Evolutionary conservation across 2,797 vertebrate species (phyloP).

Genomic region (Allochrocebus solatus): DNA sequence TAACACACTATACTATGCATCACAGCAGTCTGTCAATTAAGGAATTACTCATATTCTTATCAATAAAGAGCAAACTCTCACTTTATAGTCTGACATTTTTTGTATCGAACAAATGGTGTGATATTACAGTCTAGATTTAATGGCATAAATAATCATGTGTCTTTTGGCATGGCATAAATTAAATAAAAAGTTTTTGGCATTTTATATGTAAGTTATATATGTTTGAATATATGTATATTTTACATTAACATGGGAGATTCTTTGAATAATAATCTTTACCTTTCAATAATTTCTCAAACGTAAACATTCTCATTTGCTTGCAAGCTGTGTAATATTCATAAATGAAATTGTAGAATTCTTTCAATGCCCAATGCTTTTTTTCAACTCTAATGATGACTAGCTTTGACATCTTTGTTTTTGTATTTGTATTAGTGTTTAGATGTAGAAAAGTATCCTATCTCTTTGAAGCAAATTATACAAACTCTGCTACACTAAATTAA

Average conservation of each 20-base stretch:
- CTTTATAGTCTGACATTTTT: constrained; percentile 78
- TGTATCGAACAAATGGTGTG: constrained; percentile 74
- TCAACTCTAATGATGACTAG: constrained; percentile 49
- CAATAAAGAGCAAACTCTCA: constrained; percentile 80
- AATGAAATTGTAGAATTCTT: constrained; percentile 79
- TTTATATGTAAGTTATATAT: background rate
- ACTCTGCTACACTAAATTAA: constrained; percentile 47
- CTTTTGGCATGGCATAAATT: constrained; percentile 65
- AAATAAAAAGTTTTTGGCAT: background rate
- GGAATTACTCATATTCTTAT: constrained; percentile 79
- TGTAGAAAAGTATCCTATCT: constrained; percentile 69
- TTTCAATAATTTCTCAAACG: constrained; percentile 77
- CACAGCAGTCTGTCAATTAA: constrained; percentile 80
- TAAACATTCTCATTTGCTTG: constrained; percentile 79
- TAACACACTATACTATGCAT: constrained; percentile 79
- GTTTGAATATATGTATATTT: background rate
- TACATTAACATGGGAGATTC: background rate
- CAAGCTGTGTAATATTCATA: constrained; percentile 79
- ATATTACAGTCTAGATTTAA: constrained; percentile 77
- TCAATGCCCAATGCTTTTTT: constrained; percentile 52
- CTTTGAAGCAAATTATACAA: constrained; percentile 77
- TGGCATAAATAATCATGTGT: constrained; percentile 76
- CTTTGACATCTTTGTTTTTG: background rate
- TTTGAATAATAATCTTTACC: constrained; percentile 76
- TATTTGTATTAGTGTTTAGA: background rate